Evolutionary conservation across 2,797 vertebrate genomes (phyloP).

Genomic region (Lacerta agilis): DNA sequence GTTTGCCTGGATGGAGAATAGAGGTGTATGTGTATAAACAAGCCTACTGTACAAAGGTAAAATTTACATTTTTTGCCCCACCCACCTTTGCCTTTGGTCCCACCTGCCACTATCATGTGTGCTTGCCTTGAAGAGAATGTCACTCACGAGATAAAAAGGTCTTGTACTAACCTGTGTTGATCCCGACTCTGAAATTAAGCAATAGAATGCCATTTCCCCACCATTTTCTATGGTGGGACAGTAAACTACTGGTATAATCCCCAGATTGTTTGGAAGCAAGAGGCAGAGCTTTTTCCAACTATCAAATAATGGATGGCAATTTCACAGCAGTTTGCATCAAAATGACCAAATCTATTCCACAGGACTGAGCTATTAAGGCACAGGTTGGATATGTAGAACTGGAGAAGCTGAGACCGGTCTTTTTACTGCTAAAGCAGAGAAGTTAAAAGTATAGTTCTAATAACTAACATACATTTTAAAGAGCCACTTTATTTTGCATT

Average conservation of each 20-base stretch:
- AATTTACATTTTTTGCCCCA: too few relatives aligned
- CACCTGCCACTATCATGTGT: too few relatives aligned
- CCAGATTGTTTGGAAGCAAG: not conserved
- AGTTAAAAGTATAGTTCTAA: not conserved
- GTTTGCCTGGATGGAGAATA: too few relatives aligned
- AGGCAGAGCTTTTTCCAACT: not conserved
- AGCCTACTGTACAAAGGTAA: too few relatives aligned
- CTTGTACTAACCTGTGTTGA: not conserved
- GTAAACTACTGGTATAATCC: not conserved
- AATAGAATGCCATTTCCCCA: not conserved
- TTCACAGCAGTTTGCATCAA: not conserved
- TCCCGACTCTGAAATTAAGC: not conserved
- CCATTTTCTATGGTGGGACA: not conserved
- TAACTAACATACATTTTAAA: not conserved
- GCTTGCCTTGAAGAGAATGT: too few relatives aligned
- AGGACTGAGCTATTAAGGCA: not conserved
- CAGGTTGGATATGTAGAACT: not conserved
- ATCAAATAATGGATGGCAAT: not conserved
- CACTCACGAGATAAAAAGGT: not conserved
- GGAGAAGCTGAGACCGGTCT: not conserved
- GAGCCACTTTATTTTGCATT: not conserved
- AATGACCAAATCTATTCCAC: not conserved
- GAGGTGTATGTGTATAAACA: too few relatives aligned
- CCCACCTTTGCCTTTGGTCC: too few relatives aligned
- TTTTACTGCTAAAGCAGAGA: not conserved